Percentiles rank a stretch among this genome's conserved stretches.
Conservation (phyloP, 2,888 invertebrate genomes). For the Spicauda simplicius region DNA sequence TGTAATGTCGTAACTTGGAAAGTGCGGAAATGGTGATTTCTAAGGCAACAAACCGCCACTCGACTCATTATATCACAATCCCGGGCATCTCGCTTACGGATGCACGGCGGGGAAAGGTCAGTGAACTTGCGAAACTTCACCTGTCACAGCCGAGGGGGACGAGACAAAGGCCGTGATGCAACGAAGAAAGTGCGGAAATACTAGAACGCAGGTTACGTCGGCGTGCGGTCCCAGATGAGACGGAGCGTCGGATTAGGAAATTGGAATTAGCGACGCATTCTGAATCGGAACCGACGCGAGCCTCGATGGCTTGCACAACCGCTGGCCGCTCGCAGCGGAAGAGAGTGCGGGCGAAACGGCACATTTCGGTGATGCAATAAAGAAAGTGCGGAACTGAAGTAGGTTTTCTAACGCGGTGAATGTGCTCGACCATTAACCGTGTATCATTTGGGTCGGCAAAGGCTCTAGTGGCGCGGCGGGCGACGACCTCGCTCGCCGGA, state of each 20-base stretch:
- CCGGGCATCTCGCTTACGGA: slow-evolving; percentile 66
- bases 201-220: slow-evolving; percentile 47
- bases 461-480: slow-evolving; percentile 50
- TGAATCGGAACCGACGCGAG: slow-evolving; percentile 55
- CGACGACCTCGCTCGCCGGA: slow-evolving; percentile 57
- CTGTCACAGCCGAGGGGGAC: slow-evolving; percentile 72
- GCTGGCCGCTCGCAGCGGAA: slow-evolving; percentile 59
- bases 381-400: slow-evolving; percentile 84
- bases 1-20: slow-evolving; percentile 78
- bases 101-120: slow-evolving; percentile 68
- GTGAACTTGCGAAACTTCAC: slow-evolving; percentile 81
- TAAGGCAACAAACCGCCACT: slow-evolving; percentile 65
- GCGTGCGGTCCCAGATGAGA: slow-evolving; percentile 47
- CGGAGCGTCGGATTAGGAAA: slow-evolving; percentile 33
- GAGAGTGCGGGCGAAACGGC: slow-evolving; percentile 79
- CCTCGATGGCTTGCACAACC: slow-evolving; percentile 66
- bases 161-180: slow-evolving; percentile 64
- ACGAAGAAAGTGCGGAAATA: slow-evolving; percentile 71
- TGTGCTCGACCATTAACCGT: slow-evolving; percentile 78
- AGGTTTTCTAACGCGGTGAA: slow-evolving; percentile 83
- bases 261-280: slow-evolving; percentile 53
- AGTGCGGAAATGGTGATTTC: slow-evolving; percentile 79
- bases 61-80: slow-evolving; percentile 73
- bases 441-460: slow-evolving; percentile 69
- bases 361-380: slow-evolving; percentile 78